A percentile compares a stretch with the other conserved stretches of the same genome.
Conservation (phyloP, 92 coral and sea anemone species). For the Porites rus region DNA sequence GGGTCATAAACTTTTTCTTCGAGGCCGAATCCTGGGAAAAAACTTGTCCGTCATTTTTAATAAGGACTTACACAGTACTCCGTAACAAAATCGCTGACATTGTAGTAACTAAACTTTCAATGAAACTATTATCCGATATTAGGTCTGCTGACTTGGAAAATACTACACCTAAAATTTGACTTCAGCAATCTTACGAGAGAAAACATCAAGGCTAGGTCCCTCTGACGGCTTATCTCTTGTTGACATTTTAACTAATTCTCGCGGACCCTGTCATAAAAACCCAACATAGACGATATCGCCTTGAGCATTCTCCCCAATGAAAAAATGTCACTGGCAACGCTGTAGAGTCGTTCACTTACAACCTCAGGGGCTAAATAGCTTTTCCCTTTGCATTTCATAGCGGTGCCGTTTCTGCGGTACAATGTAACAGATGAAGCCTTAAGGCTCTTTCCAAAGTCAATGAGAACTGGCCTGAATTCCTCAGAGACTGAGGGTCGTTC, state of each 20-base stretch:
- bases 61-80: too few relatives aligned
- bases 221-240: neutral
- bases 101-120: neutral
- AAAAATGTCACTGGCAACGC: conserved; percentile 15
- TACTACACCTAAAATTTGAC: neutral
- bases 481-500: neutral
- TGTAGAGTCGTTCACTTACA: neutral
- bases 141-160: neutral
- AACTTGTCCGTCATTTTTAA: too few relatives aligned
- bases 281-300: neutral
- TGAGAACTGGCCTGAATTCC: neutral
- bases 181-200: neutral
- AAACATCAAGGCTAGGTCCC: neutral
- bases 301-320: conserved; percentile 7
- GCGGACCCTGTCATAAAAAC: conserved; percentile 6
- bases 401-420: neutral
- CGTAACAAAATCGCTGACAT: neutral
- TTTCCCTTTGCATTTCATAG: neutral
- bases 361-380: neutral
- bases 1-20: too few relatives aligned
- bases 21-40: too few relatives aligned
- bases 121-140: neutral
- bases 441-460: neutral
- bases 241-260: neutral
- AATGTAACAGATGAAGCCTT: neutral